Percentiles rank a stretch among this genome's conserved stretches.
Conservation (phyloP, 2,797 vertebrate species). For the Sardinella longiceps region DNA sequence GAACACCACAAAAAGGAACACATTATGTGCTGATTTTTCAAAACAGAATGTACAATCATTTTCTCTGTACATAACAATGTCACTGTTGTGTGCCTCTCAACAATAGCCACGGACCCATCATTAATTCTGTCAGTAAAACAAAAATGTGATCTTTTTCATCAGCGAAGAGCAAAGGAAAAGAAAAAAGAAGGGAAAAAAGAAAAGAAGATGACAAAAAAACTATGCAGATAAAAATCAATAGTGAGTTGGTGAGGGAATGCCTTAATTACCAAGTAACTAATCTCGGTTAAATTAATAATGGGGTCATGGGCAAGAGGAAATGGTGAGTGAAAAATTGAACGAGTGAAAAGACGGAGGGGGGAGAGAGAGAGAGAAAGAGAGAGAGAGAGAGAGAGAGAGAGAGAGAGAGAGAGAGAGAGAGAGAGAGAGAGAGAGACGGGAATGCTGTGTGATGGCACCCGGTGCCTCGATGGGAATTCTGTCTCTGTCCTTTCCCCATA, state of each 20-base stretch:
- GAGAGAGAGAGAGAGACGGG: constrained; percentile 51
- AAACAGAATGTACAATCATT: background rate
- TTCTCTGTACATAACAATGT: background rate
- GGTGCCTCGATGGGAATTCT: constrained; percentile 72
- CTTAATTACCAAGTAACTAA: constrained; percentile 72
- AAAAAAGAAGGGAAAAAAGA: constrained; percentile 21
- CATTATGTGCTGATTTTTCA: background rate
- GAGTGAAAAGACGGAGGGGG: constrained; percentile 31
- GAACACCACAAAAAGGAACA: background rate
- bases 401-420: constrained; percentile 46
- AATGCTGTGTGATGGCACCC: constrained; percentile 65
- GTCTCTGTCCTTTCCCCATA: constrained; percentile 75
- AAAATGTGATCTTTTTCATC: constrained; percentile 63
- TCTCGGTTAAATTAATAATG: constrained; percentile 70
- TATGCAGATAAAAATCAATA: constrained; percentile 60
- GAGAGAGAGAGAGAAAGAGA: constrained; percentile 46
- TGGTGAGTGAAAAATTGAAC: constrained; percentile 57
- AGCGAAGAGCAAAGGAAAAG: constrained; percentile 46
- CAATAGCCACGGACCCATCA: constrained; percentile 6
- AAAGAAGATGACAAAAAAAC: constrained; percentile 32
- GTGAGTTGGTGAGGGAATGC: constrained; percentile 31
- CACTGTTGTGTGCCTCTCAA: constrained; percentile 1
- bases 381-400: constrained; percentile 45
- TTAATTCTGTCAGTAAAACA: constrained; percentile 33
- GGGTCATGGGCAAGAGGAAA: constrained; percentile 61